Conservation (phyloP, 2,888 invertebrate genomes). For the Syrista parreyssii region DNA sequence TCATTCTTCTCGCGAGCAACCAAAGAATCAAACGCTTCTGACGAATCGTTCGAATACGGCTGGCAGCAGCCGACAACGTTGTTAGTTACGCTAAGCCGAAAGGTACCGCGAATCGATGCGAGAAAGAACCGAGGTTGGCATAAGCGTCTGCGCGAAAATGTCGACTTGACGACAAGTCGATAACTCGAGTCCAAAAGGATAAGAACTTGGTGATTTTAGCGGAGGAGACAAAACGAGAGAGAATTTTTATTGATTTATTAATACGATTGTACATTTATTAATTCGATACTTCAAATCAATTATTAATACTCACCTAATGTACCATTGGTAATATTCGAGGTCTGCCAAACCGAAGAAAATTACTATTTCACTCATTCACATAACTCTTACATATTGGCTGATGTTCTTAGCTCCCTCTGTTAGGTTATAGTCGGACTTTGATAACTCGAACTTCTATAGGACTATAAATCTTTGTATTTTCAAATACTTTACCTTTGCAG, state of each 20-base stretch:
- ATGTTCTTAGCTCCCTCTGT: no score
- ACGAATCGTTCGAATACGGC: not conserved
- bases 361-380: no score
- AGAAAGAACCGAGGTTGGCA: not conserved
- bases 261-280: no score
- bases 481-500: no score
- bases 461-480: no score
- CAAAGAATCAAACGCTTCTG: slow-evolving; percentile 14
- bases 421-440: no score
- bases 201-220: not conserved
- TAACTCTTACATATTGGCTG: no score
- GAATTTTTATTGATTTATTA: not conserved
- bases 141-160: not conserved
- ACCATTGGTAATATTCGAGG: not conserved
- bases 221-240: not conserved
- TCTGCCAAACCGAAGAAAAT: not conserved
- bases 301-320: not conserved
- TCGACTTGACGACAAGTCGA: not conserved
- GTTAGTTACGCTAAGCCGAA: not conserved
- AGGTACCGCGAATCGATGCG: not conserved
- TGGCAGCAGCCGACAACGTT: not conserved
- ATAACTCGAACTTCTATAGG: no score
- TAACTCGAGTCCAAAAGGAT: not conserved
- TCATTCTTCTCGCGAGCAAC: slow-evolving; percentile 9
- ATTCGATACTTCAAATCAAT: not conserved